Evolutionary conservation across 2,888 invertebrate genomes (phyloP).

Genomic region (Dyspetes luteomarginatus): DNA sequence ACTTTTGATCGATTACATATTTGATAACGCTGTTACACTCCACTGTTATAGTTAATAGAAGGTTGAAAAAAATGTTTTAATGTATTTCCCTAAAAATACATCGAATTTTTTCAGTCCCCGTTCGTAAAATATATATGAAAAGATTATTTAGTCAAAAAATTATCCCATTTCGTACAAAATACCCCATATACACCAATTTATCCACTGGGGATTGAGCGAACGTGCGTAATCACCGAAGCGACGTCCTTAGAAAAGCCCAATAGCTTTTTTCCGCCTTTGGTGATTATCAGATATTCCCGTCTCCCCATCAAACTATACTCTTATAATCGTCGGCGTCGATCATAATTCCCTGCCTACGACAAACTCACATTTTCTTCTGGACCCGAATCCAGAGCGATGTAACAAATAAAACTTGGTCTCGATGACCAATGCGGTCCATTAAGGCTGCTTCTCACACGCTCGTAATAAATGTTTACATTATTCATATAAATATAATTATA

Average conservation of each 20-base stretch:
- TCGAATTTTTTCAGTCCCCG: too few species aligned
- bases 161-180: background rate
- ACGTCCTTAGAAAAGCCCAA: background rate
- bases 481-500: too few species aligned
- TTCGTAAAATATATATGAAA: too few species aligned
- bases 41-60: too few species aligned
- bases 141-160: background rate
- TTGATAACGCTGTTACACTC: too few species aligned
- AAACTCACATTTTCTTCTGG: constrained; percentile 50
- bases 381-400: background rate
- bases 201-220: background rate
- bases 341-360: constrained; percentile 49
- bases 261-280: background rate
- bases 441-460: too few species aligned
- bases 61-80: too few species aligned
- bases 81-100: too few species aligned
- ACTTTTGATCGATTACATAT: too few species aligned
- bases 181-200: background rate
- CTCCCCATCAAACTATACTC: background rate
- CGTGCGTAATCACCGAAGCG: constrained; percentile 13
- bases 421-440: background rate
- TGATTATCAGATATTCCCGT: background rate
- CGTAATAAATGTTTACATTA: too few species aligned
- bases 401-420: background rate
- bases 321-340: constrained; percentile 41